Percentiles rank a stretch among this genome's conserved stretches.
phyloP scores from a whole-genome alignment of 1,140 invertebrate species.

The Drosophila bocqueti region DNA sequence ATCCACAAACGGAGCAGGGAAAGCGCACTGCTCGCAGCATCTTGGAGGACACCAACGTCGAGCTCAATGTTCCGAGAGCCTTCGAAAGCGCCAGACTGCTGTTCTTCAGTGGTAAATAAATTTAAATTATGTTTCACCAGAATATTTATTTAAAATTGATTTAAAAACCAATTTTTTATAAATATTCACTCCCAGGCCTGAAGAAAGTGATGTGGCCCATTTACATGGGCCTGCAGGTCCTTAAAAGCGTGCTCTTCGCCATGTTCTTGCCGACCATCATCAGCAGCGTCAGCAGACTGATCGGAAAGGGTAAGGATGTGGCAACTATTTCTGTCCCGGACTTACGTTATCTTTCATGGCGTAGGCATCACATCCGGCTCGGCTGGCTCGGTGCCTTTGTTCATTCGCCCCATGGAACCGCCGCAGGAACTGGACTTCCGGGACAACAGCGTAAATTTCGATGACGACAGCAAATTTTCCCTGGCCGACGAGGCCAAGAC shows the following conservation, averaged over 20 bases:
- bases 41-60: constrained; percentile 64
- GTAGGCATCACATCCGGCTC: constrained; percentile 69
- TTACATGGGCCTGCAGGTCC: constrained; percentile 91
- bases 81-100: constrained; percentile 87
- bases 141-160: too few relatives aligned
- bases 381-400: constrained; percentile 71
- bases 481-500: constrained; percentile 85
- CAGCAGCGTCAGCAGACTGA: constrained; percentile 91
- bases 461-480: constrained; percentile 85
- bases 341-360: constrained; percentile 4
- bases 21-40: constrained; percentile 46
- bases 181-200: constrained; percentile 85
- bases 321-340: not conserved
- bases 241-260: constrained; percentile 92
- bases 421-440: constrained; percentile 88
- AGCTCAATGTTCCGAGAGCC: constrained; percentile 70
- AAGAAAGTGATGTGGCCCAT: constrained; percentile 93
- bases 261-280: constrained; percentile 93
- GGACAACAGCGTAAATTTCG: constrained; percentile 79
- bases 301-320: constrained; percentile 89
- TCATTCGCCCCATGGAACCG: constrained; percentile 75
- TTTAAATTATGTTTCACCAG: too few relatives aligned
- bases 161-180: not conserved
- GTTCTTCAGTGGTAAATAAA: constrained; percentile 86
- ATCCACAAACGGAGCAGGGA: not conserved